These are phyloP conservation scores for Pycnomerus fuliginosus DNA, from an alignment of 2,888 invertebrate genomes.

Conservation along the genomic window DNA sequence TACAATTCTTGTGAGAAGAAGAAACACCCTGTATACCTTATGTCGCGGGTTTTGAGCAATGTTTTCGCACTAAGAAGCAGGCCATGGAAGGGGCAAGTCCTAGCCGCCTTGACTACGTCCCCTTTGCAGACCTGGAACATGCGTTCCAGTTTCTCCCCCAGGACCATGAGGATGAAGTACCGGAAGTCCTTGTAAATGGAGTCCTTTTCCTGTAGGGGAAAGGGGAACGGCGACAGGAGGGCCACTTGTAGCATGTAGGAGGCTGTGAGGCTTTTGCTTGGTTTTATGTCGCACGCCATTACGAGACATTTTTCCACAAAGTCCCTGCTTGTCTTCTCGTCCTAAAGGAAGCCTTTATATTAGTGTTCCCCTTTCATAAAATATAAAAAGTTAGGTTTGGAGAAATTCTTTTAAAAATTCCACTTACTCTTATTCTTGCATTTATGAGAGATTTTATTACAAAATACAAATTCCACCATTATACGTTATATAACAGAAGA, in stretches of 20 bases:
- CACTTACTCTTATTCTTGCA: too few relatives aligned
- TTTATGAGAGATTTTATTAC: too few relatives aligned
- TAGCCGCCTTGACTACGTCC: conserved; percentile 10
- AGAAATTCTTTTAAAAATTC: too few relatives aligned
- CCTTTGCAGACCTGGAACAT: conserved; percentile 17
- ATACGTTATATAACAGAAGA: too few relatives aligned
- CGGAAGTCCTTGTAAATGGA: conserved; percentile 4
- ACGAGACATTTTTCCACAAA: conserved; percentile 35
- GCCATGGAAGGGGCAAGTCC: conserved; percentile 12
- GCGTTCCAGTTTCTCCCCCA: conserved; percentile 31
- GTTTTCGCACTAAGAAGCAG: conserved; percentile 7
- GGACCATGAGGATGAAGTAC: conserved; percentile 22
- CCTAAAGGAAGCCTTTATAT: too few relatives aligned
- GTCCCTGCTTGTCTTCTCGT: conserved; percentile 34
- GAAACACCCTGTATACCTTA: neutral
- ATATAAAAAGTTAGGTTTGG: too few relatives aligned
- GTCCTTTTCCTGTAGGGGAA: conserved; percentile 5
- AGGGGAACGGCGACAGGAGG: conserved; percentile 36
- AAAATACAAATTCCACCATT: too few relatives aligned
- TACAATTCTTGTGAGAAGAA: neutral
- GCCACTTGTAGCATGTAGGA: conserved; percentile 64
- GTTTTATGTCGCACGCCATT: conserved; percentile 68
- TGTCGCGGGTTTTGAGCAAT: conserved; percentile 6
- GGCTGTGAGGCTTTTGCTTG: conserved; percentile 74
- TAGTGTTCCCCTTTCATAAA: too few relatives aligned